phyloP scores from a whole-genome alignment of 2,797 vertebrate genomes.

The Microchirus variegatus region DNA sequence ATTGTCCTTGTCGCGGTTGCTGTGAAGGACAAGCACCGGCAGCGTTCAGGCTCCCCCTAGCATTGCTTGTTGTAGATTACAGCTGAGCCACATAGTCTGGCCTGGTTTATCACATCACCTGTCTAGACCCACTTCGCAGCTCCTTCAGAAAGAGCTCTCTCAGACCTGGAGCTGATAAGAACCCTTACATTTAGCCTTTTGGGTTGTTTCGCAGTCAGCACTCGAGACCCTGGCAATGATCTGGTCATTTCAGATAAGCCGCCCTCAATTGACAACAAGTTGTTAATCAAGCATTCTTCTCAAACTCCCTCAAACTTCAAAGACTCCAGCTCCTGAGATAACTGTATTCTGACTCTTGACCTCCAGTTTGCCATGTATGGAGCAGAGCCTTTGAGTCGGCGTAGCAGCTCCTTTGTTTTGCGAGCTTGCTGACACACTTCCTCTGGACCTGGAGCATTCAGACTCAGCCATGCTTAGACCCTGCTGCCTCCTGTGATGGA shows the following conservation, averaged over 20 bases:
- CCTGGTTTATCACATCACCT: conserved; percentile 57
- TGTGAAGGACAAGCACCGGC: conserved; percentile 18
- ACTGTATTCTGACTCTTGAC: conserved; percentile 66
- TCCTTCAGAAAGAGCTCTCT: conserved; percentile 47
- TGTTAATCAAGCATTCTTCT: conserved; percentile 51
- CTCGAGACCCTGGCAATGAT: conserved; percentile 45
- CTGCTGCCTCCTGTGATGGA: conserved; percentile 65
- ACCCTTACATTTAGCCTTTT: conserved; percentile 31
- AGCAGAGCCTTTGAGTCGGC: conserved; percentile 66
- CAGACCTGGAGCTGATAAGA: conserved; percentile 58
- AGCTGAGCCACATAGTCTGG: conserved; percentile 43
- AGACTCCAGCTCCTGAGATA: conserved; percentile 54
- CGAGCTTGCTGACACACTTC: conserved; percentile 64
- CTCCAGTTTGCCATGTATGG: conserved; percentile 57
- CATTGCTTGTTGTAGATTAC: conserved; percentile 42
- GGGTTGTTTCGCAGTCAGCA: conserved; percentile 39
- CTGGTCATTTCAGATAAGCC: conserved; percentile 63
- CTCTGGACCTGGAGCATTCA: conserved; percentile 67
- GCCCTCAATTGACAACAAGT: conserved; percentile 50
- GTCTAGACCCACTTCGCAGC: conserved; percentile 61
- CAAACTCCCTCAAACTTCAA: conserved; percentile 65
- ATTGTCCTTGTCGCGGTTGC: conserved; percentile 17
- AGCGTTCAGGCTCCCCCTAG: conserved; percentile 30
- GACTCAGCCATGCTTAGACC: conserved; percentile 59
- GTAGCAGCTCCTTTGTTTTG: conserved; percentile 76